Percentiles rank a stretch among this genome's conserved stretches.
These are phyloP conservation scores for Achroia grisella DNA, from an alignment of 1,140 invertebrate species.

Conservation along the genomic window DNA sequence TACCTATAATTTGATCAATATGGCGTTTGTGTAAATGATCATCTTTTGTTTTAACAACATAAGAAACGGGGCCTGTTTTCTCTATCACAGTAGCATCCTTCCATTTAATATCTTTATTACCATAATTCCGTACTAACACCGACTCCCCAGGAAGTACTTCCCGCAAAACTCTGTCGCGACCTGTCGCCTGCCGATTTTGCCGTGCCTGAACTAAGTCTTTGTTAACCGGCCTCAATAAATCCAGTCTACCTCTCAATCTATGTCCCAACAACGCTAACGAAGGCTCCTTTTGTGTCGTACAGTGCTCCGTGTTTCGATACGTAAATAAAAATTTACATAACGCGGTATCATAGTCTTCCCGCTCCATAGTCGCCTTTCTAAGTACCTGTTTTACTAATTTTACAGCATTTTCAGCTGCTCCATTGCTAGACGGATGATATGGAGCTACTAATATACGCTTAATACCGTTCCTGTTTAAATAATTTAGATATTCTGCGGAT, in stretches of 20 bases:
- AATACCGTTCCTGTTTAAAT: background rate
- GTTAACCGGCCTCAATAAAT: slow-evolving; percentile 4
- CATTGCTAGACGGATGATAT: background rate
- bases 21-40: slow-evolving; percentile 14
- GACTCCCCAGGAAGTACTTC: slow-evolving; percentile 1
- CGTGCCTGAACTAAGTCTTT: slow-evolving; percentile 2
- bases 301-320: slow-evolving; percentile 22
- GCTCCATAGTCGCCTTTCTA: slow-evolving; percentile 14
- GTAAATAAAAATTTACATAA: slow-evolving; percentile 22
- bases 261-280: slow-evolving; percentile 20
- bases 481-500: background rate
- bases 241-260: slow-evolving; percentile 17
- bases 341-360: slow-evolving; percentile 1
- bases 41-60: slow-evolving; percentile 14
- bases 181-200: background rate
- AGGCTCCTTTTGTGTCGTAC: slow-evolving; percentile 14
- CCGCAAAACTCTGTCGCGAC: background rate
- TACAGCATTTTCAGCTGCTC: background rate
- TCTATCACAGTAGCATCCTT: slow-evolving; percentile 8
- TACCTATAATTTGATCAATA: slow-evolving; percentile 17
- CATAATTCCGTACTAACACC: slow-evolving; percentile 17
- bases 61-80: slow-evolving; percentile 19
- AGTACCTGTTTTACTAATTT: slow-evolving; percentile 38
- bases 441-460: background rate
- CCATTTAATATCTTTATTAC: slow-evolving; percentile 11